Evolutionary conservation across 2,113 vertebrate species (phyloP), one percentile per base, ranked within the genome.

Genomic region (Rhombomys opimus): DNA sequence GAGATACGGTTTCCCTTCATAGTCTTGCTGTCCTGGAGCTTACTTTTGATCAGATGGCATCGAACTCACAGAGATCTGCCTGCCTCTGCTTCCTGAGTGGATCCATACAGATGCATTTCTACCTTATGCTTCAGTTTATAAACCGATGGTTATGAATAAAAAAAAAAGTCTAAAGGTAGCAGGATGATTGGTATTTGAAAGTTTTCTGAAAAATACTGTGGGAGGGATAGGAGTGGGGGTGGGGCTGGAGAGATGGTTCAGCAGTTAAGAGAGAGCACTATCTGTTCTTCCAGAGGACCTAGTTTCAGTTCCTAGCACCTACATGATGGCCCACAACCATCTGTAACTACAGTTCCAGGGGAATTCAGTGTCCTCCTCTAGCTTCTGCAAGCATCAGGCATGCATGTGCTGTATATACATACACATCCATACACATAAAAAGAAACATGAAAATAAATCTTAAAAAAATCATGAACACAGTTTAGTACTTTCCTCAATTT

Each of bases 401-500:
- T 46, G 22, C 22, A 46, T 46, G 73, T 46, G 73, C 22, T 27
- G 12, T 46, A 25, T 25, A 46, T 46, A 25, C 38, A 76, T 22
- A 46, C 73, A 76, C 73, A 75, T 13, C 38, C 73, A 76, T 25
- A 76, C 17, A 38, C 72, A 73, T 2, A 46, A 13, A 76, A 18
- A n/a, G 7, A 76, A 7, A 76, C 25, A 76, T 14, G 46, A 25
- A 76, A 0, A 13, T 46, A 46, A 46, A 46, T 46, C 46, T 46
- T 46, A 46, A 46, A 46, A 46, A 46, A 46, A 46, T 46, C 46
- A 46, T 25, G 38, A 76, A 46, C 73, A 35, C 27, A 92, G 84
- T 91, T 81, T 70, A 84, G 76, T 96, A 87, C 94, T 94, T 96
- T 94, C 70, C 50, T 97, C 89, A 81, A 67, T 7, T 2, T 18